Evolutionary conservation across 2,888 invertebrate species (phyloP), one percentile per base, ranked within the genome.

Genomic region (Diogma glabrata): DNA sequence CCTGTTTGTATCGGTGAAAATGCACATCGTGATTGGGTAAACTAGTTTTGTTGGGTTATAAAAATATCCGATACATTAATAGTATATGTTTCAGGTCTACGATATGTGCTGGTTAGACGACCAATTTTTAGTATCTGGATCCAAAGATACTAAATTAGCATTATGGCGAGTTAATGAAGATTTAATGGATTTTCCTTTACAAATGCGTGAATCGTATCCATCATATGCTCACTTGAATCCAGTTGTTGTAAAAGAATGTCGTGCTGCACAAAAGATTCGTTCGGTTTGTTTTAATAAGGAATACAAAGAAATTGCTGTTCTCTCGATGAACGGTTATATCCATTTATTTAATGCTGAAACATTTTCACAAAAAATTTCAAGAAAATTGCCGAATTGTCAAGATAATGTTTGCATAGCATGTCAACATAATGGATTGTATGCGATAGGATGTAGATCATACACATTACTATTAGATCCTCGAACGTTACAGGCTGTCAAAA

Each of bases 41-140:
- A n/a, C n/a, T n/a, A n/a, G n/a, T n/a, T n/a, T n/a, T n/a, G n/a
- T n/a, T n/a, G n/a, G n/a, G n/a, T n/a, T n/a, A n/a, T n/a, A n/a
- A n/a, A n/a, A n/a, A n/a, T n/a, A n/a, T n/a, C n/a, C n/a, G n/a
- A n/a, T n/a, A n/a, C n/a, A n/a, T n/a, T n/a, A n/a, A n/a, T n/a
- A n/a, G n/a, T n/a, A n/a, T n/a, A n/a, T n/a, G n/a, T n/a, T n/a
- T n/a, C n/a, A n/a, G n/a, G n/a, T 79, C 55, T 78, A 88, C 69
- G 95, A 95, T 64, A 83, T 93, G 81, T 88, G 88, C 57, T 96
- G 95, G 95, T 70, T 96, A 55, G 95, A 96, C 69, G 95, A 96
- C 70, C 87, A 94, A 70, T 93, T 90, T 73, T 72, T 95, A 51
- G 92, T 95, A 52, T 90, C 93, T 6, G 94, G 94, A 10, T 92